phyloP scores from a whole-genome alignment of 2,888 invertebrate species.

The Chesias legatella region DNA sequence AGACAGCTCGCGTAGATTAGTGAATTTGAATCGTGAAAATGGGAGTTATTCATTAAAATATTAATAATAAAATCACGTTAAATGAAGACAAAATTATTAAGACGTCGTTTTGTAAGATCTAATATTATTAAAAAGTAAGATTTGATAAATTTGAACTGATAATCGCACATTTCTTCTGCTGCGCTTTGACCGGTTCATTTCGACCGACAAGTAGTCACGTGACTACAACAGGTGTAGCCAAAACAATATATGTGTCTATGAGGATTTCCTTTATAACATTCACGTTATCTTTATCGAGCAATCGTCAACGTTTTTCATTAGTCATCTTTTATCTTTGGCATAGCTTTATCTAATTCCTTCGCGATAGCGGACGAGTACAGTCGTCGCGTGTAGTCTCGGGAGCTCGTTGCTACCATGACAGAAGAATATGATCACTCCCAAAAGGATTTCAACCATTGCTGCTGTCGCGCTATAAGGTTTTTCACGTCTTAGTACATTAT shows the following conservation, averaged over 20 bases:
- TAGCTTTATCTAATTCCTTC: conserved; percentile 51
- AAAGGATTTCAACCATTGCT: conserved; percentile 28
- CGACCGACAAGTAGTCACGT: not conserved
- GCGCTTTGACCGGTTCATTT: not conserved
- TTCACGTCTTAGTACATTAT: not conserved
- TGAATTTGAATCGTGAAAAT: no score
- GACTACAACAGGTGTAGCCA: conserved; percentile 23
- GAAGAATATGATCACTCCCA: conserved; percentile 32
- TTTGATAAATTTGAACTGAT: no score
- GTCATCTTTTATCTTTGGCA: conserved; percentile 59
- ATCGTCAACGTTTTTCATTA: conserved; percentile 41
- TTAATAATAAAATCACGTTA: no score
- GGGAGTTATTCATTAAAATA: no score
- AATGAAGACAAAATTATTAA: no score
- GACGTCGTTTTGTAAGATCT: no score
- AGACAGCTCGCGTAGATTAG: no score
- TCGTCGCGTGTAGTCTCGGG: conserved; percentile 22
- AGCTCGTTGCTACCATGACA: conserved; percentile 31
- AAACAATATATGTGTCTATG: conserved; percentile 14
- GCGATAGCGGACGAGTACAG: conserved; percentile 40
- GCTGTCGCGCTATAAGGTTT: conserved; percentile 31
- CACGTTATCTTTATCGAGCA: conserved; percentile 34
- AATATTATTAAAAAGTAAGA: no score
- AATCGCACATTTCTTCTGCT: no score
- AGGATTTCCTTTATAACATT: conserved; percentile 32